Percentiles rank a stretch among this genome's conserved stretches.
These are phyloP conservation scores for Zenarchopterus dispar DNA, from an alignment of 2,797 vertebrate genomes.

Conservation along the genomic window DNA sequence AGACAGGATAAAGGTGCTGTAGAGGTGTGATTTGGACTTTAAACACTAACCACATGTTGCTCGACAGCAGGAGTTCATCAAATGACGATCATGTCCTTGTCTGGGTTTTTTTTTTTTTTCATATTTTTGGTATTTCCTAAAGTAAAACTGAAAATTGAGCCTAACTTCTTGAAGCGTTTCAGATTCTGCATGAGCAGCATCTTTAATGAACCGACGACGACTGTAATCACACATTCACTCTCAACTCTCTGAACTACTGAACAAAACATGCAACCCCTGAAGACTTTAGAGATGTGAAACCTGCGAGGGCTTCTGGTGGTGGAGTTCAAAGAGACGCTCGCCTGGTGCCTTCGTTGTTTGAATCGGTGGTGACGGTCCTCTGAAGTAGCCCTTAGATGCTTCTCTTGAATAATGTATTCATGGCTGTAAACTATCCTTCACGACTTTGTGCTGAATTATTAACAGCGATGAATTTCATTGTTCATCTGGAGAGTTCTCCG, in stretches of 20 bases:
- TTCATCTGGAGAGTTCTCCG: constrained; percentile 44
- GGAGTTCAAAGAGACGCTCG: background rate
- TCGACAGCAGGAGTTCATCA: background rate
- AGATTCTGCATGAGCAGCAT: constrained; percentile 1
- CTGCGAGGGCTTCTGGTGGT: constrained; percentile 6
- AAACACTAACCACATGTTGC: too few relatives aligned
- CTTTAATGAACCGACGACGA: background rate
- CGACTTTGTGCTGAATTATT: constrained; percentile 56
- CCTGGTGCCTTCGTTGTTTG: constrained; percentile 1
- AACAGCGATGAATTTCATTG: constrained; percentile 45
- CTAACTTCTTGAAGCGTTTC: constrained; percentile 8
- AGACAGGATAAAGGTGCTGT: too few relatives aligned
- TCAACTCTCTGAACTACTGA: background rate
- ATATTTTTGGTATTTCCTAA: constrained; percentile 1
- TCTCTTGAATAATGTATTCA: constrained; percentile 50
- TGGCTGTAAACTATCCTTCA: constrained; percentile 42
- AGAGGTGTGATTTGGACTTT: too few relatives aligned
- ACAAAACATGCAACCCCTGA: background rate
- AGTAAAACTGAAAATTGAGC: constrained; percentile 19
- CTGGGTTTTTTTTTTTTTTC: too few relatives aligned
- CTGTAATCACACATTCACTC: too few relatives aligned
- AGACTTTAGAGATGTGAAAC: constrained; percentile 6
- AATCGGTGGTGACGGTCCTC: constrained; percentile 15
- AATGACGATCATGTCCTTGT: background rate
- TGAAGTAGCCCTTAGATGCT: background rate